These are phyloP conservation scores for Momotus momota DNA, from an alignment of 2,797 vertebrate genomes.

Conservation along the genomic window DNA sequence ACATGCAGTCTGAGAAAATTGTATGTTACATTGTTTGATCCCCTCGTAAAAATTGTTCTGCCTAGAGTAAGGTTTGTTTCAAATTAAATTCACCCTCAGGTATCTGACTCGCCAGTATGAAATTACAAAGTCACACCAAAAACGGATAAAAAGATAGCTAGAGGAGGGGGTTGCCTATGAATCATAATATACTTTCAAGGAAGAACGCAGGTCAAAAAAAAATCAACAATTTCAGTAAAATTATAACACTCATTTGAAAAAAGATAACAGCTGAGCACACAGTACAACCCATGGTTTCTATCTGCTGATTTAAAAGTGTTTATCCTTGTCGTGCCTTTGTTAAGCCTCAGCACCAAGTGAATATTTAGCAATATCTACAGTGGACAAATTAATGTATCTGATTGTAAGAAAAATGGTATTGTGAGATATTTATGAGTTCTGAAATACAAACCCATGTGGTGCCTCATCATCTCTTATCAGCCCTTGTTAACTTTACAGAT, in stretches of 20 bases:
- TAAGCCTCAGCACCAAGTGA: constrained; percentile 56
- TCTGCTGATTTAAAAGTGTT: constrained; percentile 35
- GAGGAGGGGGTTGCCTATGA: constrained; percentile 3
- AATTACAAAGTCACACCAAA: constrained; percentile 61
- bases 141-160: background rate
- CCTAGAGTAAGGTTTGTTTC: constrained; percentile 67
- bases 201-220: constrained; percentile 68
- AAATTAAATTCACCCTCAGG: constrained; percentile 74
- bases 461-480: constrained; percentile 76
- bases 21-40: constrained; percentile 42
- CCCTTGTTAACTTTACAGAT: constrained; percentile 77
- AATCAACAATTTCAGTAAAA: constrained; percentile 59
- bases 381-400: constrained; percentile 75
- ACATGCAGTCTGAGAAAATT: constrained; percentile 49
- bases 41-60: constrained; percentile 49
- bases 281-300: background rate
- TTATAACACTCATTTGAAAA: constrained; percentile 68
- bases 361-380: constrained; percentile 62
- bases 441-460: constrained; percentile 74
- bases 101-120: constrained; percentile 40
- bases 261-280: constrained; percentile 6
- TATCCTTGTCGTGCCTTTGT: constrained; percentile 70
- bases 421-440: constrained; percentile 80
- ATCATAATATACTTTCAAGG: constrained; percentile 61
- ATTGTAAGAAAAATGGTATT: constrained; percentile 76